Evolutionary conservation across 2,888 invertebrate genomes (phyloP), one percentile per base, ranked within the genome.

Genomic region (Calliphora vomitoria): DNA sequence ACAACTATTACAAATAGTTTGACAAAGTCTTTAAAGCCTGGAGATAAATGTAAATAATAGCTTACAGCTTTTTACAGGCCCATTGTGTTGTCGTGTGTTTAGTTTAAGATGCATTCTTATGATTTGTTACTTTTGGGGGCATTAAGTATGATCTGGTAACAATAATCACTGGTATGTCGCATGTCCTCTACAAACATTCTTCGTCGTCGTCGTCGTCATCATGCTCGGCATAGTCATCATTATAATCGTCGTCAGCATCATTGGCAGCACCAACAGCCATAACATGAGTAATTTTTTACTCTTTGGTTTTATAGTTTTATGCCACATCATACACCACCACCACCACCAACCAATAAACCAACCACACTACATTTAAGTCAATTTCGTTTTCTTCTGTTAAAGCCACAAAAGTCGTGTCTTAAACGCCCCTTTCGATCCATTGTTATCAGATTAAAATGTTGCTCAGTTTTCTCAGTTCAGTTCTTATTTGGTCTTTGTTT

Each of bases 401-500:
- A 87, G 75, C 71, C 71, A 76, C 85, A 86, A 83, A 85, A 91
- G 91, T 92, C 92, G 92, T 92, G 91, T 91, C 89, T 90, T 90
- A 90, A 91, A 91, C 92, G 92, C 91, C 91, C 91, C 91, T 91
- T 91, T 90, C 90, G 91, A 91, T 91, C 90, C 91, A 91, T 83
- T 91, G 90, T 90, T 91, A 91, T 92, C 91, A 91, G 92, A 92
- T 92, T 91, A 91, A 88, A 88, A 87, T 87, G 85, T 86, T 82
- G 85, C 66, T 85, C 53, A 53, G 11, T 88, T 76, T 83, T 85
- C 64, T 62, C 11, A n/a, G 38, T 82, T 75, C 35, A 15, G 64
- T 71, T 38, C 6, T 53, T 78, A 55, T 68, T 53, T 71, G 1
- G 58, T 69, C 71, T 71, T 82, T 72, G 47, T 81, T 76, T 62